Evolutionary conservation across 2,888 invertebrate genomes (phyloP), one percentile per base, ranked within the genome.

Genomic region (Lucinisca nassula): DNA sequence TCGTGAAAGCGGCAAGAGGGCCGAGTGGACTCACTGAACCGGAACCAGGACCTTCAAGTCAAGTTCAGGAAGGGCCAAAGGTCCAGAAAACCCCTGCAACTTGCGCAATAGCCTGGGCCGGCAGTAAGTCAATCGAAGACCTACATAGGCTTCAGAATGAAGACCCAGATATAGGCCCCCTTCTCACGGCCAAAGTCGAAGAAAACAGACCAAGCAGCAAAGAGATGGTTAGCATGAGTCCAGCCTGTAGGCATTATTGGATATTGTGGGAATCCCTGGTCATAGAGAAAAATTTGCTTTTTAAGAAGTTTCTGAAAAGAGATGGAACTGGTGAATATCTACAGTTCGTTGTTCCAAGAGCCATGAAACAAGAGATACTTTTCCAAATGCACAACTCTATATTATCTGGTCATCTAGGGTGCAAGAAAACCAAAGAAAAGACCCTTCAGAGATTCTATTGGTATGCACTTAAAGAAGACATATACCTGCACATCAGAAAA

Each of bases 391-490:
- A 78, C n/a, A 30, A 78, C 32, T 24, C 0, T 37, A n/a, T 67
- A 14, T 1, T 78, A 2, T 37, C 73, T 8, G 79, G 74, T 3
- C 58, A 78, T 73, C 32, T 61, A 12, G 55, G 78, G 6, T 24
- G 32, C 21, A 49, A 55, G 32, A 77, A 76, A 27, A 83, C 78
- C 1, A 67, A 27, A 27, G 51, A 35, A n/a, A 49, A 55, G 17
- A 51, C 32, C 14, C 51, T 49, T 14, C 67, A 78, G 21, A 45
- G 21, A 27, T 83, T 73, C 17, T 79, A 78, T n/a, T 79, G 79
- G 73, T 58, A 73, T 40, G 38, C 21, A 30, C 30, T 70, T 14
- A 70, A 30, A 35, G 70, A 27, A 12, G 70, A 70, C 12, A 27
- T 37, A 17, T 37, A 35, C 35, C 21, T 72, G 4, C 37, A n/a